Base-by-base conservation (phyloP, 2,888 invertebrate species). In the Apotomis turbidana region DNA sequence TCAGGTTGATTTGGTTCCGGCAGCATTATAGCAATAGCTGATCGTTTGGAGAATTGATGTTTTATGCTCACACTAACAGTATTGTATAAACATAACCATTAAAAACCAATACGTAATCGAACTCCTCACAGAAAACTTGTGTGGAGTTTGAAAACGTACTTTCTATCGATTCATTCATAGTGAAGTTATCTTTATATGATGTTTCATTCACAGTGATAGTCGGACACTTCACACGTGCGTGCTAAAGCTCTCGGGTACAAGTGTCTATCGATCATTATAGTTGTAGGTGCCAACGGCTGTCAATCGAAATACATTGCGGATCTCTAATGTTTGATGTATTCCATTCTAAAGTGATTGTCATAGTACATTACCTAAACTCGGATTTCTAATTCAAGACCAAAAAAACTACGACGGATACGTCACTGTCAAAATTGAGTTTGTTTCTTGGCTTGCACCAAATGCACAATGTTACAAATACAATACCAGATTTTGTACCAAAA, bases 191-290 rank as follows among this genome's bases (percentile, higher is more conserved):
- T 27, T 27, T 27, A 12, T 36, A 55, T 66, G 55, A 55, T 54
- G 44, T 27, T 55, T 55, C 64, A 66, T 55, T 66, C 27, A 64
- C 54, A 15, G 38, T 55, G 4, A 44, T 55, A 64, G 63, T 63
- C 52, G 9, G 52, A 38, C 52, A 55, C 62, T 69, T 54, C 55
- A 49, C 55, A 60, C 68, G 52, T 68, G 46, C 27, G 12, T 49
- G n/a, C 58, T 12, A 13, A 54, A 41, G 44, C n/a, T 70, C 49
- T 58, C 52, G n/a, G 9, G 36, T 59, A 70, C 44, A 13, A 36
- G 27, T 60, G 66, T 67, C 49, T 51, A 68, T 72, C 72, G 52
- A 72, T 72, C 68, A 72, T 46, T 13, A 66, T 41, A 59, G 51
- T 54, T 54, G 13, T 36, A 59, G 58, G 68, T 72, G 72, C 68